These are phyloP conservation scores for Plagodis pulveraria DNA, from an alignment of 2,888 invertebrate species.

Conservation along the genomic window DNA sequence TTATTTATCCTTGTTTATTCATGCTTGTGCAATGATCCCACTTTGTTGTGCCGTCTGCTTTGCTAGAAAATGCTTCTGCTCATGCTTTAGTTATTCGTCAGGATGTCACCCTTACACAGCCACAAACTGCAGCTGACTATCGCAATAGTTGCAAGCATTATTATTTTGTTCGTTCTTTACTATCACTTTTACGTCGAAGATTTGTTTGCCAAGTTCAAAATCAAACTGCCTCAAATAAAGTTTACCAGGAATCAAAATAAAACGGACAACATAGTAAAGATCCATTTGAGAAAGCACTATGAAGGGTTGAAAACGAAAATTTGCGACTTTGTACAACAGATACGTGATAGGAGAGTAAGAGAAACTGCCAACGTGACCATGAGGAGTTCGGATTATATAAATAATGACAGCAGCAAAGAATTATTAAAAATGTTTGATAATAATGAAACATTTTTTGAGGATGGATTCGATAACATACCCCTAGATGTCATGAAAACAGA, in stretches of 20 bases:
- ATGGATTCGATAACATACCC: constrained; percentile 4
- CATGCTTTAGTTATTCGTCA: constrained; percentile 11
- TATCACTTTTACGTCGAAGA: constrained; percentile 46
- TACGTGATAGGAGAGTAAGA: constrained; percentile 7
- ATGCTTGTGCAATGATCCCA: constrained; percentile 45
- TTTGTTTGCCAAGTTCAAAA: constrained; percentile 34
- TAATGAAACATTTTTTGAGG: constrained; percentile 1
- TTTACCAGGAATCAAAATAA: constrained; percentile 27
- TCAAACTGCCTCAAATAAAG: constrained; percentile 35
- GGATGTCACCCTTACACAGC: constrained; percentile 23
- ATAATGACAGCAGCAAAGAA: background rate
- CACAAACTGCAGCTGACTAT: constrained; percentile 35
- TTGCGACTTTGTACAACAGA: constrained; percentile 4
- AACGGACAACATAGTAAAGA: constrained; percentile 1
- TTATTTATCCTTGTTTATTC: constrained; percentile 43
- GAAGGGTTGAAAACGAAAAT: constrained; percentile 1
- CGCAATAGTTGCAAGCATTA: constrained; percentile 34
- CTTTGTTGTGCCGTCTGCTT: constrained; percentile 41
- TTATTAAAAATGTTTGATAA: background rate
- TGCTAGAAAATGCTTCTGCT: constrained; percentile 40
- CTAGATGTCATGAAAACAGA: no score
- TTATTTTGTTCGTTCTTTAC: constrained; percentile 39
- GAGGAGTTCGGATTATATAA: background rate
- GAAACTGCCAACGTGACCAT: background rate
- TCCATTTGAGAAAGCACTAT: constrained; percentile 1